Evolutionary conservation across 2,113 vertebrate species (phyloP).

Genomic region (Campylomormyrus tamandua): DNA sequence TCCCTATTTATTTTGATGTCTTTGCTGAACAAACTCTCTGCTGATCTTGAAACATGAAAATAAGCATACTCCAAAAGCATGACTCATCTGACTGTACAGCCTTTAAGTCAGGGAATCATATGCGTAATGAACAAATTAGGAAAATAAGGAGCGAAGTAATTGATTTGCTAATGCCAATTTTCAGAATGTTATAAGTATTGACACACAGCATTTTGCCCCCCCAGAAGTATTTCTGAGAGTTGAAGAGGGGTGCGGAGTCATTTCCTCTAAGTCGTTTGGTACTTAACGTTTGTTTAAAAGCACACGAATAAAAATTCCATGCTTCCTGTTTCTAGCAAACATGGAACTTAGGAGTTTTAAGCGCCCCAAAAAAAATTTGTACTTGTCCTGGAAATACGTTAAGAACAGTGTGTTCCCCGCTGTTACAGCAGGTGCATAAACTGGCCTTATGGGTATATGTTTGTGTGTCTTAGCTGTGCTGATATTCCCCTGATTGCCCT

Average conservation of each 20-base stretch:
- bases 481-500: slow-evolving; percentile 18
- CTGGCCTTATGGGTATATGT: neutral
- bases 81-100: neutral
- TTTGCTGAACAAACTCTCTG: neutral
- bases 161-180: neutral
- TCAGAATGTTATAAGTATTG: neutral
- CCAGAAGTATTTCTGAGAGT: neutral
- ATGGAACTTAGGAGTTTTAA: neutral
- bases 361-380: neutral
- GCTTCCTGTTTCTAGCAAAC: neutral
- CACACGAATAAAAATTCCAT: neutral
- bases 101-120: neutral
- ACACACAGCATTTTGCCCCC: neutral
- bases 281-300: neutral
- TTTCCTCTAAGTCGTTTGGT: neutral
- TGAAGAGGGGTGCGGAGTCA: neutral
- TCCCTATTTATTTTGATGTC: neutral
- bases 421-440: neutral
- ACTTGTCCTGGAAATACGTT: neutral
- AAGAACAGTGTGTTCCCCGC: neutral
- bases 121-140: neutral
- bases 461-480: slow-evolving; percentile 19
- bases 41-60: neutral
- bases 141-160: neutral
- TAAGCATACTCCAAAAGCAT: neutral